A percentile compares a stretch with the other conserved stretches of the same genome.
Conservation (phyloP, 2,888 invertebrate species). For the Petrophora chlorosata region DNA sequence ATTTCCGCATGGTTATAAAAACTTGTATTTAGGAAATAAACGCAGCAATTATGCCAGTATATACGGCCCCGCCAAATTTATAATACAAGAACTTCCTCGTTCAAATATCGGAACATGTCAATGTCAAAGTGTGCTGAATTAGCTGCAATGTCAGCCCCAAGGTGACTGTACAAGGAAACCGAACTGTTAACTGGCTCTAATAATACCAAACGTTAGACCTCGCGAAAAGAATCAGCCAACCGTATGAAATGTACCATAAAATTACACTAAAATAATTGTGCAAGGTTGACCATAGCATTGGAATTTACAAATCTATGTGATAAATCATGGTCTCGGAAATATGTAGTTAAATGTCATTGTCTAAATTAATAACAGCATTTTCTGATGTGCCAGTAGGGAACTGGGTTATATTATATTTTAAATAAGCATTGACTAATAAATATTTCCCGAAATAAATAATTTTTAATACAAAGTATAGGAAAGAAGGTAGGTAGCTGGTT, state of each 20-base stretch:
- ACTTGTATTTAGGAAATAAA: constrained; percentile 22
- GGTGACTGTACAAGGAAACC: constrained; percentile 66
- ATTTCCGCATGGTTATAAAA: constrained; percentile 25
- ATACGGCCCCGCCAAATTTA: constrained; percentile 52
- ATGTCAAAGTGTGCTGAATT: constrained; percentile 74
- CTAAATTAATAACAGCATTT: not conserved
- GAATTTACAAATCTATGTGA: not conserved
- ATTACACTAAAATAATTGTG: constrained; percentile 16
- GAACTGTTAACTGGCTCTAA: constrained; percentile 45
- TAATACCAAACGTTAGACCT: constrained; percentile 43
- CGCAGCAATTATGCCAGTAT: constrained; percentile 14
- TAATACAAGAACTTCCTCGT: constrained; percentile 71
- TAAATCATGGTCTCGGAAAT: constrained; percentile 4
- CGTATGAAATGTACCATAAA: constrained; percentile 20
- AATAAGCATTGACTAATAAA: too few relatives aligned
- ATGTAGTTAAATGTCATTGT: constrained; percentile 2
- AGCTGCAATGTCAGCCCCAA: constrained; percentile 75
- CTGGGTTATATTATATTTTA: not conserved
- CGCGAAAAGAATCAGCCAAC: constrained; percentile 34
- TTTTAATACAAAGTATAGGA: too few relatives aligned
- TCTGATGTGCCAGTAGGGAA: not conserved
- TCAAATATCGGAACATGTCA: constrained; percentile 74
- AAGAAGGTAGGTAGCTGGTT: too few relatives aligned
- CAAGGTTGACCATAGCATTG: constrained; percentile 17
- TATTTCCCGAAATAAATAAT: too few relatives aligned